Percentiles rank a stretch among this genome's conserved stretches.
phyloP scores from a whole-genome alignment of 1,140 invertebrate genomes.

The Lepidurus apus region DNA sequence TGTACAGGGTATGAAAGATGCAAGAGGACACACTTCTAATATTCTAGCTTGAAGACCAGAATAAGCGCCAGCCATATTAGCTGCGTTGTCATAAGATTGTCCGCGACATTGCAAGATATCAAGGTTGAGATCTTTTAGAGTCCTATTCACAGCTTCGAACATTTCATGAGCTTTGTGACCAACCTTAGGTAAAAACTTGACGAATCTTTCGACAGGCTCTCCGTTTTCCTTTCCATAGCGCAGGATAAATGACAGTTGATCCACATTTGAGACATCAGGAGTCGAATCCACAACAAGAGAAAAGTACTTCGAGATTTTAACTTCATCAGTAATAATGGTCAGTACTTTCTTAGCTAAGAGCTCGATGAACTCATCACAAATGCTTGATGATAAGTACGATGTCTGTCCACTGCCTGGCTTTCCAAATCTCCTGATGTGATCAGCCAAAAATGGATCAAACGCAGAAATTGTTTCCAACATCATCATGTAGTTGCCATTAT shows the following conservation, averaged over 20 bases:
- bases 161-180: too few species aligned
- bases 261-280: slow-evolving; percentile 43
- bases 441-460: slow-evolving; percentile 41
- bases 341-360: slow-evolving; percentile 39
- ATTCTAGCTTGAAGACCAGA: too few species aligned
- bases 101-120: too few species aligned
- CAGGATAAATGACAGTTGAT: slow-evolving; percentile 44
- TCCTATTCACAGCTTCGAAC: too few species aligned
- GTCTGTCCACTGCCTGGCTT: slow-evolving; percentile 37
- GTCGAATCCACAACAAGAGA: slow-evolving; percentile 45
- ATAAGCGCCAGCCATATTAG: too few species aligned
- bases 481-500: slow-evolving; percentile 7
- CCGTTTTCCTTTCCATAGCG: too few species aligned
- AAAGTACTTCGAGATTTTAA: slow-evolving; percentile 44
- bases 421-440: slow-evolving; percentile 37
- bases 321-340: slow-evolving; percentile 40
- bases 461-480: background rate
- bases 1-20: too few species aligned
- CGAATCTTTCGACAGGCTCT: too few species aligned
- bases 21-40: too few species aligned
- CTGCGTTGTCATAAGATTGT: too few species aligned
- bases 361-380: slow-evolving; percentile 43
- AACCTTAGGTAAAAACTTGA: too few species aligned
- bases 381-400: slow-evolving; percentile 41
- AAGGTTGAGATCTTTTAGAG: too few species aligned